Base-by-base conservation (phyloP, 2,113 vertebrate species). In the Pseudois nayaur region DNA sequence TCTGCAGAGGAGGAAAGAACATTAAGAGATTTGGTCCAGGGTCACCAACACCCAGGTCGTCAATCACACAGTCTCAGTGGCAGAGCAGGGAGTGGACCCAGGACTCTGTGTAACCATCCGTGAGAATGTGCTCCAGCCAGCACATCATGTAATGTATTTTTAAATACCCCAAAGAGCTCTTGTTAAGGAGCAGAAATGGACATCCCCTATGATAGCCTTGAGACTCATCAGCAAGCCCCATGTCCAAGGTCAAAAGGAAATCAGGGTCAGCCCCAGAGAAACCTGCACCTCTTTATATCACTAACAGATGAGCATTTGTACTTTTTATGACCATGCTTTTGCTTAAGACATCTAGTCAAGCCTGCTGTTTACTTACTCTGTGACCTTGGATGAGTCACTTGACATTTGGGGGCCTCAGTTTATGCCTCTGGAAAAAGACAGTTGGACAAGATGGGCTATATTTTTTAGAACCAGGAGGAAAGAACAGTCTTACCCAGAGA, bases 11-110 rank as follows among this genome's bases (percentile, higher is more conserved):
- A 82, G n/a, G 60, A 74, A 97, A 95, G 84, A 86, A 92, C 87
- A 92, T 92, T 97, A 88, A 96, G 76, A 92, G 87, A 74, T 97
- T 79, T 96, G 96, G 87, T 88, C 64, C 94, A 59, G 96, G 92
- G 92, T 96, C 93, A 89, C 60, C 9, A 9, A 55, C 84, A 96
- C 57, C 60, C 92, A 95, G 33, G 79, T 76, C 0, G 2, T 95
- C 93, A 96, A 97, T 97, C 94, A 96, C 16, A 67, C 1, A 54
- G 55, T 95, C 85, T 98, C 10, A 1, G 78, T 79, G 83, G 62
- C 87, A 92, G 92, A 81, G 50, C 54, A 33, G 85, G 23, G 27
- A 93, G 84, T 55, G 64, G 60, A 87, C 85, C 79, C 2, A 13
- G 55, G 92, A 92, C 76, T 95, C 59, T 0, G 8, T 17, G 64